These are phyloP conservation scores for Dipodomys spectabilis DNA, from an alignment of 2,113 vertebrate genomes.

Conservation along the genomic window DNA sequence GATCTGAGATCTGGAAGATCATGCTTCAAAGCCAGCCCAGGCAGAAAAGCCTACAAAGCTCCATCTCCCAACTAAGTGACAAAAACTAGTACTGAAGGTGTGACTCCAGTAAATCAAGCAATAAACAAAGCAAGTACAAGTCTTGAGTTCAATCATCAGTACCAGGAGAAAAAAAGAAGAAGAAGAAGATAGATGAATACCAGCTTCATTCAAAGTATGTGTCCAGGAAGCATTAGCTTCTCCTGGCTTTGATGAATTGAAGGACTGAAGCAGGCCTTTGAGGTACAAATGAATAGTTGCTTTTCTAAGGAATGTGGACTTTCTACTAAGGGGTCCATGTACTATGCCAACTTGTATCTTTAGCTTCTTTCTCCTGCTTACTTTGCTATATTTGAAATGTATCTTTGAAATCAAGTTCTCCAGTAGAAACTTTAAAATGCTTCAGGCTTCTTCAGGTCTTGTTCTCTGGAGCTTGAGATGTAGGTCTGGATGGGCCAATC, in stretches of 20 bases:
- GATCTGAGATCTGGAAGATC: no score
- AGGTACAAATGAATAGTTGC: not conserved
- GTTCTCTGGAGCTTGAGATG: not conserved
- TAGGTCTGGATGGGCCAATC: not conserved
- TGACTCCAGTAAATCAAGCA: no score
- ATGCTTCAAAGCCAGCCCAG: no score
- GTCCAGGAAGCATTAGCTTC: not conserved
- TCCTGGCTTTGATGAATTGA: accelerated
- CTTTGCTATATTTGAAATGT: not conserved
- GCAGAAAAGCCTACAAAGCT: no score
- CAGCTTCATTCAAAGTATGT: not conserved
- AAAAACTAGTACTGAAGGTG: no score
- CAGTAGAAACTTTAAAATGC: not conserved
- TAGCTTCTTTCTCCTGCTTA: not conserved
- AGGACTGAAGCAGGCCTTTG: not conserved
- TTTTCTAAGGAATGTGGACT: not conserved
- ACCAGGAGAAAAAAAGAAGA: not conserved
- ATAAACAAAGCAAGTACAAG: no score
- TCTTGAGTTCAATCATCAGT: no score
- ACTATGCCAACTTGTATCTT: not conserved
- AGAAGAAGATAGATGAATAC: not conserved
- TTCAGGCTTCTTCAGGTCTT: not conserved
- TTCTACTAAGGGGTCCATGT: not conserved
- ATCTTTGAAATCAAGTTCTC: not conserved
- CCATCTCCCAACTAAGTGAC: no score